Evolutionary conservation across 2,888 invertebrate species (phyloP), one percentile per base, ranked within the genome.

Genomic region (Lamproptera curius): DNA sequence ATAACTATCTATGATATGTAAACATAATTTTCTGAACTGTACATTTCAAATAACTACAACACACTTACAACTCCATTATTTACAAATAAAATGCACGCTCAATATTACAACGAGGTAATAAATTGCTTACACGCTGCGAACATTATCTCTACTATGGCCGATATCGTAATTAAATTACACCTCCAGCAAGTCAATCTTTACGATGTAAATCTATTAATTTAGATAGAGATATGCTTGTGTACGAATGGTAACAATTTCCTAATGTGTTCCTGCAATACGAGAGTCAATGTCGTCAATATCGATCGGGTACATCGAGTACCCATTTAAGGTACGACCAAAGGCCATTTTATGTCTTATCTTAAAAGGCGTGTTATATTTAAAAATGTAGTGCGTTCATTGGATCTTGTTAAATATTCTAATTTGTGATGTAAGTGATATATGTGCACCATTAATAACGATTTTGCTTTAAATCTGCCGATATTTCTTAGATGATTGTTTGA

Each of bases 261-360:
- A 40, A 50, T 44, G 36, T 40, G 28, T 45, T 44, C 44, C 49
- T 44, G 49, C 41, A 50, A 41, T 35, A 41, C 40, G 23, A 41
- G 28, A 44, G 49, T 45, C 49, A 44, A 44, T 50, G 40, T 10
- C 44, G 16, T 37, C 41, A 40, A n/a, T n/a, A n/a, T n/a, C 31
- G 41, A 10, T 40, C 15, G 20, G 14, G 17, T 39, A 40, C 44
- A 44, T 41, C 40, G 41, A 44, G 31, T 36, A 40, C 33, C 9
- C 26, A 40, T 41, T 44, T 41, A 16, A 23, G 3, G 10, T 41
- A 33, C 11, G 35, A 13, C 28, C 40, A 17, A 36, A 46, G 49
- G 44, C 28, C 44, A 14, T 15, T 4, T 31, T 39, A 31, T 44
- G 15, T 43, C 8, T 34, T 17, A 49, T 11, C 26, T 23, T 10